Conservation (phyloP, 2,113 vertebrate species). For the Trinectes maculatus region DNA sequence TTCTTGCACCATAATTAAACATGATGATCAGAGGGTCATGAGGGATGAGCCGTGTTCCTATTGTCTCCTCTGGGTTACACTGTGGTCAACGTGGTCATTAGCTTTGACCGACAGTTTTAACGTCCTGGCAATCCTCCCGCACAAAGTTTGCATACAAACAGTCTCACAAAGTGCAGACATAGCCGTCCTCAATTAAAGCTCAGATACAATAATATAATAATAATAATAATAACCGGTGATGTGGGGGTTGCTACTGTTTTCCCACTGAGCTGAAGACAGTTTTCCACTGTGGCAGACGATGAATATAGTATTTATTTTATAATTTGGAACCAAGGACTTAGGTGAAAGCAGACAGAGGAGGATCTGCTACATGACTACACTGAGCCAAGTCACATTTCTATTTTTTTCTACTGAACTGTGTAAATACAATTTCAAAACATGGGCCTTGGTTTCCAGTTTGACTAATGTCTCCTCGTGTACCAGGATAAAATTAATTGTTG, state of each 20-base stretch:
- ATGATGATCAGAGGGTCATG: conserved; percentile 8
- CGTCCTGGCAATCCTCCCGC: conserved; percentile 2
- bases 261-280: neutral
- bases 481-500: no score
- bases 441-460: no score
- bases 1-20: conserved; percentile 20
- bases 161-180: neutral
- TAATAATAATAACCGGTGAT: neutral
- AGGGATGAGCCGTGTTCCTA: neutral
- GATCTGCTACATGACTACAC: neutral
- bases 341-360: neutral
- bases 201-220: neutral
- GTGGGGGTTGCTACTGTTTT: neutral
- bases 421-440: no score
- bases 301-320: neutral
- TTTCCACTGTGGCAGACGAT: neutral
- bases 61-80: conserved; percentile 49
- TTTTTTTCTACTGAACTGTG: no score
- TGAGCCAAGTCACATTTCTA: no score
- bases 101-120: conserved; percentile 29
- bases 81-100: conserved; percentile 39
- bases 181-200: neutral
- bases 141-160: neutral
- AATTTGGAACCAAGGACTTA: neutral
- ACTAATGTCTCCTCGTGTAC: no score